phyloP scores from a whole-genome alignment of 2,113 vertebrate genomes.

The Nannospalax galili region DNA sequence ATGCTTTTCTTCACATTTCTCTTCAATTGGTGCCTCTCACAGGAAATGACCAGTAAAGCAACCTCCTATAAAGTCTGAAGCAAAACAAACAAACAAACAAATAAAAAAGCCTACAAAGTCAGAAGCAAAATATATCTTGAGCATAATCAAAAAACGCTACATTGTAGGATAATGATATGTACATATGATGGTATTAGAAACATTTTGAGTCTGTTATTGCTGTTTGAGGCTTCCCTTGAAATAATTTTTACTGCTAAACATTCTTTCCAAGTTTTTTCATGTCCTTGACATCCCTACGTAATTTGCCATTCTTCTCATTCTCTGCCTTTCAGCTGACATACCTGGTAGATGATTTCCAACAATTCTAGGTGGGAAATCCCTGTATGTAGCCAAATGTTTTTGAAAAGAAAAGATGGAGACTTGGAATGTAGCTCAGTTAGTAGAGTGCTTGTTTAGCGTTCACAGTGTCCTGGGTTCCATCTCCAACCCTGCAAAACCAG shows the following conservation, averaged over 20 bases:
- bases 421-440: background rate
- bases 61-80: background rate
- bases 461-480: background rate
- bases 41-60: slow-evolving; percentile 23
- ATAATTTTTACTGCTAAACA: background rate
- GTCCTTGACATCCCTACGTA: background rate
- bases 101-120: no score
- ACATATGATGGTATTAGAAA: slow-evolving; percentile 15
- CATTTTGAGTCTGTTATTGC: background rate
- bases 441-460: background rate
- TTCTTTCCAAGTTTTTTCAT: background rate
- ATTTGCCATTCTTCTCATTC: background rate
- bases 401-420: background rate
- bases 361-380: background rate
- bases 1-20: background rate
- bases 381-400: background rate
- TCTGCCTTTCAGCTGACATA: background rate
- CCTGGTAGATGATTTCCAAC: background rate
- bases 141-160: slow-evolving; percentile 12
- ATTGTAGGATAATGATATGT: background rate
- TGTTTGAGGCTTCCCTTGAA: slow-evolving; percentile 43
- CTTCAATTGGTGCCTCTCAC: background rate
- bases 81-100: no score
- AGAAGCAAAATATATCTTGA: slow-evolving; percentile 30
- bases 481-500: background rate